phyloP scores from a whole-genome alignment of 2,113 vertebrate genomes.

The Lutjanus erythropterus region DNA sequence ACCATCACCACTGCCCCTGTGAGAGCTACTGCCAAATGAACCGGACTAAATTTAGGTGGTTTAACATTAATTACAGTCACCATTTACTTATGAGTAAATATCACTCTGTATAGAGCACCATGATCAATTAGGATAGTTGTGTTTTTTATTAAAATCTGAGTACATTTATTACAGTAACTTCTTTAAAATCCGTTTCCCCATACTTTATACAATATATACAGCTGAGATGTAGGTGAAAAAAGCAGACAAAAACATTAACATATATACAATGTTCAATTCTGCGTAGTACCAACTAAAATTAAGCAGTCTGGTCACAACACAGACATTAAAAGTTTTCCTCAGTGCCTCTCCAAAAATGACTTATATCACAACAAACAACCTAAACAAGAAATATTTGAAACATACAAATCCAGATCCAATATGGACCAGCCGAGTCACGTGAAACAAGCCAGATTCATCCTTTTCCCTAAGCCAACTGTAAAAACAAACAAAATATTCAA shows the following conservation, averaged over 20 bases:
- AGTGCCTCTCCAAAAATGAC: background rate
- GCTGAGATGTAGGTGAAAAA: background rate
- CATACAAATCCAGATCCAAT: constrained; percentile 68
- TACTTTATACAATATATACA: constrained; percentile 24
- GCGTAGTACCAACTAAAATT: background rate
- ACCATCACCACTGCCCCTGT: too few species aligned
- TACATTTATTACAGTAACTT: constrained; percentile 4
- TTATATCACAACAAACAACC: background rate
- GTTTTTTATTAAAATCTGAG: constrained; percentile 28
- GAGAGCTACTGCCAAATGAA: background rate
- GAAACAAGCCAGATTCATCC: background rate
- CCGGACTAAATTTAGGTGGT: background rate
- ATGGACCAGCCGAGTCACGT: constrained; percentile 61
- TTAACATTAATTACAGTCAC: background rate
- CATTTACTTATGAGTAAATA: background rate
- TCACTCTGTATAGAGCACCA: background rate
- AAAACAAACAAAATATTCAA: background rate
- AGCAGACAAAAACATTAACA: background rate
- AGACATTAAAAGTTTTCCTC: constrained; percentile 6
- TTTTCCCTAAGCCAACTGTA: background rate
- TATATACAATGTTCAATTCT: constrained; percentile 16
- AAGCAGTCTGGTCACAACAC: background rate
- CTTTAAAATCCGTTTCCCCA: constrained; percentile 28
- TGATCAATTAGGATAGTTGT: background rate
- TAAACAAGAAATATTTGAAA: constrained; percentile 16